Evolutionary conservation across 2,888 invertebrate species (phyloP), one percentile per base, ranked within the genome.

Genomic region (Abrostola triplasia): DNA sequence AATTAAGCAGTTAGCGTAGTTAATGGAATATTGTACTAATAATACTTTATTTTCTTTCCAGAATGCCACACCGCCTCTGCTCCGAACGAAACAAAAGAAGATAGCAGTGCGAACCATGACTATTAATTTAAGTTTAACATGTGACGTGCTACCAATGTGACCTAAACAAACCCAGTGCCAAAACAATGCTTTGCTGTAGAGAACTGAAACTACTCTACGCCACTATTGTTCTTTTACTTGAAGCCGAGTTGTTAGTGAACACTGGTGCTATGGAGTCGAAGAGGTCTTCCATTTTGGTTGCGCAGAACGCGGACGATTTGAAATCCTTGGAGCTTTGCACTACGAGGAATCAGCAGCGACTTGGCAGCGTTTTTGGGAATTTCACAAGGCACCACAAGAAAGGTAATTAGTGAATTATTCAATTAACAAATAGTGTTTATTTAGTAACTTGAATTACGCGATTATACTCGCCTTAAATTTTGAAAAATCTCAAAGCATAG

Each of bases 121-220:
- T 89, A 94, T 93, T 85, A 94, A 94, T 86, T 87, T 94, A 84
- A 93, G 93, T 90, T 41, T 63, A 58, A 13, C 59, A 59, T 62
- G 67, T 70, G 86, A 79, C 71, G 80, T 83, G 86, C 80, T 79
- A 77, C 90, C 84, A 88, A 92, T 91, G 91, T 93, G 92, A 93
- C 90, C 82, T 83, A 66, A 70, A 70, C 66, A 74, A 80, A 80
- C 72, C 64, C 70, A 89, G 94, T 93, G 92, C 91, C 93, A 93
- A 92, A 92, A 94, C 93, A 92, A 94, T 94, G 94, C 90, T 89
- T 92, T 92, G 90, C 90, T 90, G 91, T 90, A 91, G 89, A 90
- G 91, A 91, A 90, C 91, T 93, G 49, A 92, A 93, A 88, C 84
- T 94, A 90, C 88, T 94, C 86, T 94, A 93, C 80, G 92, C 91